A percentile compares a stretch with the other conserved stretches of the same genome.
phyloP scores from a whole-genome alignment of 1,140 invertebrate genomes.

The Choristoneura fumiferana region DNA sequence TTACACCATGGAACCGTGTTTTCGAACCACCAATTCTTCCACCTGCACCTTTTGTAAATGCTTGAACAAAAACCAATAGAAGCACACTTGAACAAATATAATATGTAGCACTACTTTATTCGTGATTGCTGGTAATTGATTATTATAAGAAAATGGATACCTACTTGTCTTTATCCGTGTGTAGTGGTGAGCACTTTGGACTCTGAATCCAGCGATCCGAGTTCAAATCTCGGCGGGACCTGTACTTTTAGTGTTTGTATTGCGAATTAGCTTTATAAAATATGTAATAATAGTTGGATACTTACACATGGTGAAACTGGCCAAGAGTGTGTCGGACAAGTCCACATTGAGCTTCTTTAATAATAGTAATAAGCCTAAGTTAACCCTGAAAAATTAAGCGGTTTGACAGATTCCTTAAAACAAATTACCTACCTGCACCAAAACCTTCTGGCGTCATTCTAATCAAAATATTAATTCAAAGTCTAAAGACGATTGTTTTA shows the following conservation, averaged over 20 bases:
- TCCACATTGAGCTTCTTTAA: too few species aligned
- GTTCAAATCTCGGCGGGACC: slow-evolving; percentile 20
- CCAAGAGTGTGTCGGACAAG: too few species aligned
- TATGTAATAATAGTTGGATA: background rate
- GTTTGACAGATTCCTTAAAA: too few species aligned
- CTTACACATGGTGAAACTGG: too few species aligned
- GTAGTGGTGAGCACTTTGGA: slow-evolving; percentile 20
- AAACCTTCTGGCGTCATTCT: too few species aligned
- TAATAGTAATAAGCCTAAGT: too few species aligned
- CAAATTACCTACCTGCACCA: too few species aligned
- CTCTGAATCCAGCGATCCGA: slow-evolving; percentile 22
- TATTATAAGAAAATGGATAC: background rate
- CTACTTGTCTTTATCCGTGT: too few species aligned
- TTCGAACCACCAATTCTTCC: background rate
- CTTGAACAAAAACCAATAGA: background rate
- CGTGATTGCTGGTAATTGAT: background rate
- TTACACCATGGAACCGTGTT: slow-evolving; percentile 7
- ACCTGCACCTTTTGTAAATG: background rate
- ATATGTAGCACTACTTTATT: background rate
- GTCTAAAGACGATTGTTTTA: too few species aligned
- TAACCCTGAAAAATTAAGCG: too few species aligned
- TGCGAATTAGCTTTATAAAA: slow-evolving; percentile 8
- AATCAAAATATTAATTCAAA: too few species aligned
- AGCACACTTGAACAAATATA: background rate
- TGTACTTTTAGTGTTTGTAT: background rate